Base-by-base conservation (phyloP, 2,888 invertebrate species). In the Leucophenga montana region DNA sequence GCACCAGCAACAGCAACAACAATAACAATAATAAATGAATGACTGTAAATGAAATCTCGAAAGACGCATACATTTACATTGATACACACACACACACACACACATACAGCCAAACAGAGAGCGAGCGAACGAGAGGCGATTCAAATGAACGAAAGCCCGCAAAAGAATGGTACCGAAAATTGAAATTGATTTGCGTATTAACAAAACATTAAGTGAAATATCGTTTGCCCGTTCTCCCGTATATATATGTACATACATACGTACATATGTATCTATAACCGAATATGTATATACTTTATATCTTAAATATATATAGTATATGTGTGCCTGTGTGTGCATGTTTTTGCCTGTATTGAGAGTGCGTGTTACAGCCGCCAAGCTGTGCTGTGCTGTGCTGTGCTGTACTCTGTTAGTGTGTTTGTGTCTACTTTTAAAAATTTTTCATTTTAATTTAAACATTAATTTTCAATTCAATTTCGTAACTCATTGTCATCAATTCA, bases 381-480 rank as follows among this genome's bases (percentile, higher is more conserved):
- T 27, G 27, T 27, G 27, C 27, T 2, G 27, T 27, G 27, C 16
- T 56, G 54, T 13, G 6, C 20, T 16, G 5, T 14, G 0, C 50
- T 18, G n/a, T 5, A 13, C 13, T 16, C 27, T 27, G 57, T 61
- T 61, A 20, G 64, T 27, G 53, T 53, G 5, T 18, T 16, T 53
- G 18, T 18, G 16, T 53, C 8, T 56, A 4, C 14, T 56, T 27
- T 56, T 56, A 14, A 56, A 39, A 64, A 66, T 56, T 66, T 66
- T 66, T 66, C 66, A 75, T 73, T 75, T 75, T 73, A 75, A 75
- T 75, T 75, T 75, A 67, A 68, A 73, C 75, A 75, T 75, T 74
- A 74, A 74, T 74, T 74, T 75, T 71, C 75, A 71, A 75, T 75
- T 75, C 75, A 73, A 75, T 75, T 75, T 75, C 69, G 69, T 64